Percentiles rank a stretch among this genome's conserved stretches.
These are phyloP conservation scores for Schizotus pectinicornis DNA, from an alignment of 2,888 invertebrate genomes.

Conservation along the genomic window DNA sequence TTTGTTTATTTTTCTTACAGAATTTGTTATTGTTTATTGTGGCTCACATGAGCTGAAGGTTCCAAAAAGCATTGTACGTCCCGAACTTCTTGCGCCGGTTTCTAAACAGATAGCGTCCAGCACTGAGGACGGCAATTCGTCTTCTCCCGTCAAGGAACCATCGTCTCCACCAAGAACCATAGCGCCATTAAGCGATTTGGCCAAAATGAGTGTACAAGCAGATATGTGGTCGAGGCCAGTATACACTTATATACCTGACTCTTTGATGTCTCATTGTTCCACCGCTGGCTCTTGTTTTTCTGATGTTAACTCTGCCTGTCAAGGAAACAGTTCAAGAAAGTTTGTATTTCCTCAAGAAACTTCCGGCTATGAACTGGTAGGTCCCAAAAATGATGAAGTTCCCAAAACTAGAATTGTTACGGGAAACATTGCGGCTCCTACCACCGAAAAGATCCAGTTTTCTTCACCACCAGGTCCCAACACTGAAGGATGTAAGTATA, in stretches of 20 bases:
- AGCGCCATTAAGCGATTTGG: too few species aligned
- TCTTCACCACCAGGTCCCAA: too few species aligned
- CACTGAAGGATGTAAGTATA: too few species aligned
- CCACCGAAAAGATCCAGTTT: neutral
- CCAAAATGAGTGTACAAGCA: neutral
- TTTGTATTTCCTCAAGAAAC: slow-evolving; percentile 54
- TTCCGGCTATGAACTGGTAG: slow-evolving; percentile 53
- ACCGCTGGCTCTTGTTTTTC: slow-evolving; percentile 44
- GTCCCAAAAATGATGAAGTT: neutral
- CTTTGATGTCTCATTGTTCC: slow-evolving; percentile 42
- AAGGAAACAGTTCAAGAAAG: slow-evolving; percentile 21
- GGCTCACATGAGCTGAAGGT: slow-evolving; percentile 51
- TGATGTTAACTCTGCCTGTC: slow-evolving; percentile 23
- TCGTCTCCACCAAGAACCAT: too few species aligned
- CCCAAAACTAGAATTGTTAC: neutral
- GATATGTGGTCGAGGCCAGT: slow-evolving; percentile 21
- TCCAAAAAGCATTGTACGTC: slow-evolving; percentile 50
- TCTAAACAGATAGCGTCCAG: neutral
- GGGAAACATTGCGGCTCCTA: neutral
- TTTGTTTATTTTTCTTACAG: slow-evolving; percentile 32
- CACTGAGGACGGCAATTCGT: neutral
- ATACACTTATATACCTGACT: slow-evolving; percentile 4
- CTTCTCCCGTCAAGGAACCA: too few species aligned
- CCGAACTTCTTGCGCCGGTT: slow-evolving; percentile 44
- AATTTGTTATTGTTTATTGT: slow-evolving; percentile 49